Conservation (phyloP, 30 jellyfish, hydroid and myxozoan genomes). For the Nemopilema nomurai region DNA sequence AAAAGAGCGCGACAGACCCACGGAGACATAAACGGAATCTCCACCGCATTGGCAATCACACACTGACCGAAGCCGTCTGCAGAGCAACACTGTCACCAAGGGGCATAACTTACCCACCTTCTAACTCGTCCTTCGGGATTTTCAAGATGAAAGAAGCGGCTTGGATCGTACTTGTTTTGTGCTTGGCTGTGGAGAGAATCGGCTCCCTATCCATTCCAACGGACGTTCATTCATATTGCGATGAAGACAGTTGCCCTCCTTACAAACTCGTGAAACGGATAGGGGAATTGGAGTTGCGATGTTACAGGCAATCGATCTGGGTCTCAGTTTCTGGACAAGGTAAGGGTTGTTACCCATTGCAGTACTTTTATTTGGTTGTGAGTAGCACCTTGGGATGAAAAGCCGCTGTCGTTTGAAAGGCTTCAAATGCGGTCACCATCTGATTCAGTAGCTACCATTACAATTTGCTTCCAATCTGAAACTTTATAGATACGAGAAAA, state of each 20-base stretch:
- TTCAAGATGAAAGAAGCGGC: slow-evolving; percentile 12
- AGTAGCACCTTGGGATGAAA: too few species aligned
- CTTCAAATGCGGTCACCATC: too few species aligned
- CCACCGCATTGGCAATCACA: background rate
- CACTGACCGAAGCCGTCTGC: background rate
- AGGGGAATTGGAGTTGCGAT: slow-evolving; percentile 48
- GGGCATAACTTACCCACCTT: background rate
- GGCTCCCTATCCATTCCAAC: slow-evolving; percentile 33
- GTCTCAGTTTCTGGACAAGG: slow-evolving; percentile 68
- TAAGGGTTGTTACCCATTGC: background rate
- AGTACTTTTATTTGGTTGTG: too few species aligned
- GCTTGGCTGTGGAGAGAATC: slow-evolving; percentile 1
- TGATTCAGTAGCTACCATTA: too few species aligned
- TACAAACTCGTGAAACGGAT: slow-evolving; percentile 22
- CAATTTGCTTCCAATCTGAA: too few species aligned
- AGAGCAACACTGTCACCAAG: background rate
- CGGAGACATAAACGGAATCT: background rate
- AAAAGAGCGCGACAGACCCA: background rate
- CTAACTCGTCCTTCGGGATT: background rate
- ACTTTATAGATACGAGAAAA: too few species aligned
- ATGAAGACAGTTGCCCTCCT: slow-evolving; percentile 36
- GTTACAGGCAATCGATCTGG: slow-evolving; percentile 67
- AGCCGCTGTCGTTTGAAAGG: too few species aligned
- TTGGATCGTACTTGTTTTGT: background rate
- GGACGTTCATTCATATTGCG: slow-evolving; percentile 13